Base-by-base conservation (phyloP, 2,888 invertebrate genomes). In the Himalopsyche tibetana region DNA sequence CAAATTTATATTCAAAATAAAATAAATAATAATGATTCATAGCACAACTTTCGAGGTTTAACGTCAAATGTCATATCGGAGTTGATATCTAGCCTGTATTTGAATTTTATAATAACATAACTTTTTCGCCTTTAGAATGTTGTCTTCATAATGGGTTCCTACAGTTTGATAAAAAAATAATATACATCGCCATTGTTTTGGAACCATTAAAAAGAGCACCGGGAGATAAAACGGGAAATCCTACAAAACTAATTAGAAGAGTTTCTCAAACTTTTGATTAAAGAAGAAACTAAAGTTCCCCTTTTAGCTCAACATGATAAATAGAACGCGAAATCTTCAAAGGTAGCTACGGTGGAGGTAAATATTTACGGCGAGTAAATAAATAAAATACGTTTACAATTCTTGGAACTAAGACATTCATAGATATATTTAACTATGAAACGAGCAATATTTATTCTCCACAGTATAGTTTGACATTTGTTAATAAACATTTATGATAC, bases 241-340 rank as follows among this genome's bases (percentile, higher is more conserved):
- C 63, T 63, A 63, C 63, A 63, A 63, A 63, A 63, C 63, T 63
- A 63, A 63, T 63, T 63, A 63, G 63, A 63, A 63, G 63, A 63
- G 63, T 63, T 63, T 63, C 63, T 63, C 63, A 63, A 63, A 63
- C 63, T 63, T 63, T 63, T 63, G 63, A 63, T 63, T 63, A 63
- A 63, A 63, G 63, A 63, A 63, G 19, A 63, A 63, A 63, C 63
- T 63, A 63, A 63, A 63, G 63, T 63, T 63, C 63, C 63, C 19
- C 15, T 6, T 63, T n/a, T 19, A 63, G 8, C 63, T 63, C 63
- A 63, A 63, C 63, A 28, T 63, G 63, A 63, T 63, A 63, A 63
- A 63, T 63, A 63, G 63, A 63, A 63, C 28, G 19, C 28, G 19
- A 19, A 63, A 19, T 19, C 63, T 63, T 63, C 63, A 63, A 63